phyloP scores from a whole-genome alignment of 2,113 vertebrate genomes.

The Taxidea taxus region DNA sequence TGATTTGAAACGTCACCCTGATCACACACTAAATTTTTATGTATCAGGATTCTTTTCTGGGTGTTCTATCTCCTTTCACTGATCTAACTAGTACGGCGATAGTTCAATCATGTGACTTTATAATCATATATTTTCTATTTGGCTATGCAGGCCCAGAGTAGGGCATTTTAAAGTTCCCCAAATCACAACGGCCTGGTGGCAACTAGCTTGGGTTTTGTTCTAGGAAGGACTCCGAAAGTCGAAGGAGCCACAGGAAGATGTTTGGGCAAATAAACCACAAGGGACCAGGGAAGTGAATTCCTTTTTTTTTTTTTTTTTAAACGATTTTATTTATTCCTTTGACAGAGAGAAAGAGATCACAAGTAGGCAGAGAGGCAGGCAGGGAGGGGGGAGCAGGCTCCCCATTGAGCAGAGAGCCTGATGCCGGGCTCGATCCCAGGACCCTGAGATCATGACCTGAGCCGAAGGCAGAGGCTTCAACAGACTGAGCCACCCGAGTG shows the following conservation, averaged over 20 bases:
- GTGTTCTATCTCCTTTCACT: neutral
- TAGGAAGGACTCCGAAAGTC: neutral
- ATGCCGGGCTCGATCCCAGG: too few relatives aligned
- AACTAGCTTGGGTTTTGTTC: neutral
- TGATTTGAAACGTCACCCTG: slow-evolving; percentile 22
- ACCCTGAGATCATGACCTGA: too few relatives aligned
- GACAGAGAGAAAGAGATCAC: too few relatives aligned
- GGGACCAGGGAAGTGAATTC: neutral
- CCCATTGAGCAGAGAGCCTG: too few relatives aligned
- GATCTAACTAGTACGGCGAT: neutral
- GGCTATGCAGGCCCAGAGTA: neutral
- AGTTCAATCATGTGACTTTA: neutral
- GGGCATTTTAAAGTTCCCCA: neutral
- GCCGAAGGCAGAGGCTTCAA: too few relatives aligned
- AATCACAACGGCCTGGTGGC: neutral
- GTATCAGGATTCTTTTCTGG: neutral
- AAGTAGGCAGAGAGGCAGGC: too few relatives aligned
- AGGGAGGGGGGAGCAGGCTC: too few relatives aligned
- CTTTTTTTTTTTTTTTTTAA: too few relatives aligned
- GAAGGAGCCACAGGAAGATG: neutral
- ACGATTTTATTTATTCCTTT: too few relatives aligned
- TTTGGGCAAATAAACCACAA: neutral
- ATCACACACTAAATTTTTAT: neutral
- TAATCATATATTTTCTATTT: neutral
- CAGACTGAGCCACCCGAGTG: too few relatives aligned